Percentiles rank a stretch among this genome's conserved stretches.
These are phyloP conservation scores for Polyodon spathula DNA, from an alignment of 2,113 vertebrate genomes.

Conservation along the genomic window DNA sequence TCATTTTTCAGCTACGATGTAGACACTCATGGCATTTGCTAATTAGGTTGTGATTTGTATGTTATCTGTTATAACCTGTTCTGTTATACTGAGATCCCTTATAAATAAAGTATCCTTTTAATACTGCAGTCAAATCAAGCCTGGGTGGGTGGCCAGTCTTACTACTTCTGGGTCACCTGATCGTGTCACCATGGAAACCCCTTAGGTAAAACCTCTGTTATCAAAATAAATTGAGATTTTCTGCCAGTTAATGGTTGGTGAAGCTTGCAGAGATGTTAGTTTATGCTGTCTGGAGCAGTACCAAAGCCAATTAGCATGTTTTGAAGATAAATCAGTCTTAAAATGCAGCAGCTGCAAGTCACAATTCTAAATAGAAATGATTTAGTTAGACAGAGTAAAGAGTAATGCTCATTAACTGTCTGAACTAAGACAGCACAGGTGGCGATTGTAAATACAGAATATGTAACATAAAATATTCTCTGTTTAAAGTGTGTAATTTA, in stretches of 20 bases:
- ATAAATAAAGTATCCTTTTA: conserved; percentile 23
- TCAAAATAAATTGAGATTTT: conserved; percentile 59
- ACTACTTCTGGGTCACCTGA: conserved; percentile 47
- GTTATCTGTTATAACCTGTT: too few species aligned
- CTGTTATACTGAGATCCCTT: too few species aligned
- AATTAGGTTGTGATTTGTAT: too few species aligned
- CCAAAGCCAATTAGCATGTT: conserved; percentile 32
- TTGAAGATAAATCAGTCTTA: neutral
- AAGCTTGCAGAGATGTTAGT: conserved; percentile 40
- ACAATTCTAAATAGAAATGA: neutral
- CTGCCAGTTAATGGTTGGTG: conserved; percentile 47
- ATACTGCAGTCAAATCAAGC: conserved; percentile 20
- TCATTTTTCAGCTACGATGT: too few species aligned
- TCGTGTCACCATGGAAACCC: conserved; percentile 52
- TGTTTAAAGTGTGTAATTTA: too few species aligned
- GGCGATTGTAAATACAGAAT: too few species aligned
- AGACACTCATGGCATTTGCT: too few species aligned
- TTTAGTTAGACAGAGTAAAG: neutral
- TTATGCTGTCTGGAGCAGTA: conserved; percentile 30
- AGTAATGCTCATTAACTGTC: neutral
- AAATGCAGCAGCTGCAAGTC: neutral
- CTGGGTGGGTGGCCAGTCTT: conserved; percentile 28
- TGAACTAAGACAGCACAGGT: too few species aligned
- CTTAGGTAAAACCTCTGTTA: conserved; percentile 38
- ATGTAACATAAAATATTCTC: too few species aligned